Evolutionary conservation across 1,140 invertebrate genomes (phyloP), one percentile per base, ranked within the genome.

Genomic region (Trypoxylus dichotomus): DNA sequence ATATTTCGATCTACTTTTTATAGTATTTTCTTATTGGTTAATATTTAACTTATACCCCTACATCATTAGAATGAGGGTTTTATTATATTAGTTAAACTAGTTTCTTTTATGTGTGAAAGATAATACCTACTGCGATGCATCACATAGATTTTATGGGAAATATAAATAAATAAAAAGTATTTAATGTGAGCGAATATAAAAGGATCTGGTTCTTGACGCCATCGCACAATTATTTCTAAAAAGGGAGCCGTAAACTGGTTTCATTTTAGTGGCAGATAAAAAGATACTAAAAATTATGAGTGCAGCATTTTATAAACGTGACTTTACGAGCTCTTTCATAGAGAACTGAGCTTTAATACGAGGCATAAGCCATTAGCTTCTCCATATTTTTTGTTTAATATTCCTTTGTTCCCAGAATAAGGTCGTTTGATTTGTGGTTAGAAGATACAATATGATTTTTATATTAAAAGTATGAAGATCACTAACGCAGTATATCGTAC

Each of bases 231-330:
- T 68, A 68, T 68, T 68, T 68, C 60, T 68, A 68, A 68, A 68
- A 68, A 68, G 21, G 60, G 21, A 29, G 60, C 60, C 60, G 21
- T 68, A 68, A 68, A 27, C 60, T 68, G 60, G 24, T 68, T 68
- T 68, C 60, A 68, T 68, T 68, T 68, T 68, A 68, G 60, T 68
- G 60, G 60, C 24, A 68, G 60, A 68, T 68, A 68, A 68, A 68
- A 68, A 68, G 60, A 68, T 25, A 68, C 21, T 68, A 68, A 68
- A 68, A 25, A 68, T 68, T 68, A 68, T 68, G 60, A 68, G 27
- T 27, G 60, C 60, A 68, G 19, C 60, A 58, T 58, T 58, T 58
- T 58, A 37, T 58, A 58, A 58, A 58, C 21, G 21, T n/a, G 60
- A 29, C 27, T 68, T 68, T 68, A 68, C 60, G 60, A 68, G 60